A percentile compares a stretch with the other conserved stretches of the same genome.
These are phyloP conservation scores for Tenthredo notha DNA, from an alignment of 2,888 invertebrate species.

Conservation along the genomic window DNA sequence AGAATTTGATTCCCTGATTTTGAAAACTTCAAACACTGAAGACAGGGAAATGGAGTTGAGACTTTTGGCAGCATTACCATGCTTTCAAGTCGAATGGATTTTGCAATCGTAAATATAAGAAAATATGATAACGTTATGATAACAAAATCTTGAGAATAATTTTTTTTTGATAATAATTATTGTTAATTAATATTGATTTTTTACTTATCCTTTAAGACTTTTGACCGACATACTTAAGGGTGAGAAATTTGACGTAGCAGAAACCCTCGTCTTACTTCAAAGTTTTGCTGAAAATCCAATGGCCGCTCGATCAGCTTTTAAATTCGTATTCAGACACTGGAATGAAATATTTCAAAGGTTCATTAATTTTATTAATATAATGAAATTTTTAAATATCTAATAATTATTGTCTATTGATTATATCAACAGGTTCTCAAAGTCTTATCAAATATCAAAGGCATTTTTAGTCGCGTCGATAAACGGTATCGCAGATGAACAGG, in stretches of 20 bases:
- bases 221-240: slow-evolving; percentile 69
- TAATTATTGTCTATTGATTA: not conserved
- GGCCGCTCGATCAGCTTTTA: slow-evolving; percentile 68
- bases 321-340: slow-evolving; percentile 71
- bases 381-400: not conserved
- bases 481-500: slow-evolving; percentile 67
- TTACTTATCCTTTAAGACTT: slow-evolving; percentile 60
- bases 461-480: slow-evolving; percentile 68
- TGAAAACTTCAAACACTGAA: slow-evolving; percentile 61
- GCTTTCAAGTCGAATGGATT: slow-evolving; percentile 72
- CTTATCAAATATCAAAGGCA: slow-evolving; percentile 66
- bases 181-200: not conserved
- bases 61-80: slow-evolving; percentile 70
- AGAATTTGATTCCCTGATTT: slow-evolving; percentile 68
- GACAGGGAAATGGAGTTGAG: slow-evolving; percentile 69
- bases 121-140: not conserved
- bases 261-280: slow-evolving; percentile 66
- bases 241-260: slow-evolving; percentile 64
- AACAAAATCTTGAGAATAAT: not conserved
- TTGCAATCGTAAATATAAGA: slow-evolving; percentile 68
- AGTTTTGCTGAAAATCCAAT: slow-evolving; percentile 70
- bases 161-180: not conserved
- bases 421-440: slow-evolving; percentile 66
- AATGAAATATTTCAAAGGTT: slow-evolving; percentile 67
- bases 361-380: not conserved